A percentile compares a stretch with the other conserved stretches of the same genome.
Conservation (phyloP, 1,140 invertebrate genomes). For the Drosophila malerkotliana region DNA sequence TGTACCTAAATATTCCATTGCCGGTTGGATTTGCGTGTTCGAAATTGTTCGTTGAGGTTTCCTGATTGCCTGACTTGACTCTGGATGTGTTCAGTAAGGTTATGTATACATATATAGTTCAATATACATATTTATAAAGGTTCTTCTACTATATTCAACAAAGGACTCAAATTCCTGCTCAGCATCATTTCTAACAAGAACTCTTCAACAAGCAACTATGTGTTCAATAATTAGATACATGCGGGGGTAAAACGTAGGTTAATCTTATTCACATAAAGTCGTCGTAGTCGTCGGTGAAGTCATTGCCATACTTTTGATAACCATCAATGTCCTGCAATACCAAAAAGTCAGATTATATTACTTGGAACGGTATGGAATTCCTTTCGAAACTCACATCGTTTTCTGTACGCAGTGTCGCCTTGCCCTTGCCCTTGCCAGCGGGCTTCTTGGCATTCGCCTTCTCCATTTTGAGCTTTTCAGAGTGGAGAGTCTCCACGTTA, state of each 20-base stretch:
- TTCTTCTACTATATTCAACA: conserved; percentile 67
- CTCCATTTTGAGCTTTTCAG: conserved; percentile 92
- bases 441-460: conserved; percentile 90
- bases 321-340: conserved; percentile 84
- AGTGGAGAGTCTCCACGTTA: conserved; percentile 90
- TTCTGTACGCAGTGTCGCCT: conserved; percentile 90
- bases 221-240: conserved; percentile 72
- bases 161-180: conserved; percentile 72
- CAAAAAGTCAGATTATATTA: conserved; percentile 7
- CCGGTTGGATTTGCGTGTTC: conserved; percentile 46
- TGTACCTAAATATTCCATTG: conserved; percentile 47
- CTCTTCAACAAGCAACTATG: conserved; percentile 78
- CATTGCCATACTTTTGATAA: conserved; percentile 83
- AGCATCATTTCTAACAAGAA: conserved; percentile 59
- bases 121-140: conserved; percentile 57
- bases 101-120: conserved; percentile 53
- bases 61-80: conserved; percentile 75
- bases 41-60: conserved; percentile 74
- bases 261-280: conserved; percentile 87
- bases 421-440: conserved; percentile 90
- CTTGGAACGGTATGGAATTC: too few relatives aligned
- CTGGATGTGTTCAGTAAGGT: conserved; percentile 41
- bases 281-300: conserved; percentile 87
- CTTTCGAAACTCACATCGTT: conserved; percentile 87
- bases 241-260: conserved; percentile 24